Percentiles rank a stretch among this genome's conserved stretches.
Conservation (phyloP, 2,113 vertebrate species). For the Gulo gulo region DNA sequence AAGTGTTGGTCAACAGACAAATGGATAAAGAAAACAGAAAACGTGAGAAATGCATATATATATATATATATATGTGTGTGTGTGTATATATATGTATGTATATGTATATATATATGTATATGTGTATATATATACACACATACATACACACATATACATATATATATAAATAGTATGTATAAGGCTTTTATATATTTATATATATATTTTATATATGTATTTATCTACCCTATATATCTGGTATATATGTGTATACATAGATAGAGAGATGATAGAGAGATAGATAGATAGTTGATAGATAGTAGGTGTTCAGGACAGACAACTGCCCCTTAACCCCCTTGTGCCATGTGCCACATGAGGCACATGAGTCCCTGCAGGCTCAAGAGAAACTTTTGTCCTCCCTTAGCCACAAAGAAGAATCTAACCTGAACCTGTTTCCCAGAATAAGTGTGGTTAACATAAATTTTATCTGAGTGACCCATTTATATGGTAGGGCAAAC, state of each 20-base stretch:
- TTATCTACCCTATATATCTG: background rate
- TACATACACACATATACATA: rapidly evolving
- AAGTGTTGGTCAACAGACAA: background rate
- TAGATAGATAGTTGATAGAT: too few species aligned
- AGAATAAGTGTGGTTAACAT: background rate
- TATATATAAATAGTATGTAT: too few species aligned
- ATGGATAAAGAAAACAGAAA: background rate
- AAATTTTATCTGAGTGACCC: background rate
- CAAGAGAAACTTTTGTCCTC: background rate
- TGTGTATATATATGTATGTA: rapidly evolving
- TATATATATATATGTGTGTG: rapidly evolving
- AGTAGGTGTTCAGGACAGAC: background rate
- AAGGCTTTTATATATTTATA: too few species aligned
- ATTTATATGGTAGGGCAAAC: background rate
- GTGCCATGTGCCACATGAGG: background rate
- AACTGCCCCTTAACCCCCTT: background rate
- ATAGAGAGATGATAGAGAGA: too few species aligned
- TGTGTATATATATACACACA: too few species aligned
- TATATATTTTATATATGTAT: too few species aligned
- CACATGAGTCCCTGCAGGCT: too few species aligned
- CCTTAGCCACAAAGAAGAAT: background rate
- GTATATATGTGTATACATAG: background rate
- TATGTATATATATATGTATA: rapidly evolving
- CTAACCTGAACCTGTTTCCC: background rate
- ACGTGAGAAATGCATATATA: background rate